Conservation (phyloP, 2,888 invertebrate genomes). For the Acanthosoma haemorrhoidale region DNA sequence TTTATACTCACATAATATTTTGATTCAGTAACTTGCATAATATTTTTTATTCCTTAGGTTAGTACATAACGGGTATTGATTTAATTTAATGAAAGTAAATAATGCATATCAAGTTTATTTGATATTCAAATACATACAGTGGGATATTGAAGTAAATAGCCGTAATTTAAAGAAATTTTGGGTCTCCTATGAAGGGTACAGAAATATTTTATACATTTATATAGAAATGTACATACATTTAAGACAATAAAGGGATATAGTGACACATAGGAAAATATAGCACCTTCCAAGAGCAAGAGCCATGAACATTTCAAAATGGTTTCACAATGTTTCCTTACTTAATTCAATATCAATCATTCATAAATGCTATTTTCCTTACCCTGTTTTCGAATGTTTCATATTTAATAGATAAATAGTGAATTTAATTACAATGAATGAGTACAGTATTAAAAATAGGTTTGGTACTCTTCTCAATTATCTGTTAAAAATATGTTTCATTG, state of each 20-base stretch:
- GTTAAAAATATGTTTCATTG: conserved; percentile 8
- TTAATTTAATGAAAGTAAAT: not conserved
- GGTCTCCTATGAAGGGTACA: conserved; percentile 3
- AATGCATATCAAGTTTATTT: conserved; percentile 12
- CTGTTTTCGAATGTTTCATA: conserved; percentile 20
- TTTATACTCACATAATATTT: too few species aligned
- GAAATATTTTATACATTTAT: conserved; percentile 5
- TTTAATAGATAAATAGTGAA: conserved; percentile 12
- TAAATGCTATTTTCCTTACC: conserved; percentile 27
- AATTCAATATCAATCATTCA: conserved; percentile 7
- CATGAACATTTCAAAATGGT: conserved; percentile 8
- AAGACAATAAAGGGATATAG: not conserved
- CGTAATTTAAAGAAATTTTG: not conserved
- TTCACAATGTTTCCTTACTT: conserved; percentile 1
- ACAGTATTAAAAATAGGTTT: conserved; percentile 10
- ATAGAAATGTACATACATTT: conserved; percentile 6
- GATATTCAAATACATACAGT: conserved; percentile 5
- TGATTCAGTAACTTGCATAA: too few species aligned
- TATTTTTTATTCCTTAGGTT: too few species aligned
- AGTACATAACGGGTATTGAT: not conserved
- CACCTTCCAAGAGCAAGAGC: conserved; percentile 13
- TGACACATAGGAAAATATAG: conserved; percentile 7
- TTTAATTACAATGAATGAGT: not conserved
- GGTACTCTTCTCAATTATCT: conserved; percentile 1
- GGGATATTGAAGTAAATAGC: conserved; percentile 5